Conservation (phyloP, 2,797 vertebrate genomes). For the Xenentodon cancila region DNA sequence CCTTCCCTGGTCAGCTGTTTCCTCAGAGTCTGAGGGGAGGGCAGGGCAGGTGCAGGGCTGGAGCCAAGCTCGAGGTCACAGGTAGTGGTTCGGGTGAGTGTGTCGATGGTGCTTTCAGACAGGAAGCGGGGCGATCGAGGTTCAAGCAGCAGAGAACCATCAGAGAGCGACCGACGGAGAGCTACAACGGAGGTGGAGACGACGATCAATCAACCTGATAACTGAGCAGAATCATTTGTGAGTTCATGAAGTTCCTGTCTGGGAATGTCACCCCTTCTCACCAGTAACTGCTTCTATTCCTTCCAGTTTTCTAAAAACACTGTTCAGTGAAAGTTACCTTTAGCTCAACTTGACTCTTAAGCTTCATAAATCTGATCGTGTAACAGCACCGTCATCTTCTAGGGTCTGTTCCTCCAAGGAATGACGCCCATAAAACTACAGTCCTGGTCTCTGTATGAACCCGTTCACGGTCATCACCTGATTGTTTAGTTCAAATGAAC, state of each 20-base stretch:
- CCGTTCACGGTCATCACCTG: too few relatives aligned
- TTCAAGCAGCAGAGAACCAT: constrained; percentile 90
- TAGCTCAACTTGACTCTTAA: too few relatives aligned
- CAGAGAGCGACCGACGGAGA: constrained; percentile 86
- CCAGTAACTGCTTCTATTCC: too few relatives aligned
- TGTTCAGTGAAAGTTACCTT: too few relatives aligned
- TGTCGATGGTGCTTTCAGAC: constrained; percentile 90
- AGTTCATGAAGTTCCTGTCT: neutral
- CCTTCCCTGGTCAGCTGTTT: constrained; percentile 87
- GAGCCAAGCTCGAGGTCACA: neutral
- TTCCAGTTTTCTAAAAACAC: too few relatives aligned
- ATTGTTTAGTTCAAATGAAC: constrained; percentile 1
- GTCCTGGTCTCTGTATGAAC: too few relatives aligned
- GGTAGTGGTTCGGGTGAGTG: constrained; percentile 46
- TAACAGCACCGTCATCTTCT: too few relatives aligned
- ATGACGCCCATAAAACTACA: too few relatives aligned
- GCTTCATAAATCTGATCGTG: too few relatives aligned
- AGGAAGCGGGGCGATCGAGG: constrained; percentile 85
- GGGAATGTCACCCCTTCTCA: too few relatives aligned
- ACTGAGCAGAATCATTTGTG: neutral
- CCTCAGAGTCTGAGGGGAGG: constrained; percentile 86
- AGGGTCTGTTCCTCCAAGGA: too few relatives aligned
- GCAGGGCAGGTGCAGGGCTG: constrained; percentile 46
- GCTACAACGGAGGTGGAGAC: constrained; percentile 23
- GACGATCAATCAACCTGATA: neutral